Base-by-base conservation (phyloP, 92 coral and sea anemone species). In the Ricordea florida region DNA sequence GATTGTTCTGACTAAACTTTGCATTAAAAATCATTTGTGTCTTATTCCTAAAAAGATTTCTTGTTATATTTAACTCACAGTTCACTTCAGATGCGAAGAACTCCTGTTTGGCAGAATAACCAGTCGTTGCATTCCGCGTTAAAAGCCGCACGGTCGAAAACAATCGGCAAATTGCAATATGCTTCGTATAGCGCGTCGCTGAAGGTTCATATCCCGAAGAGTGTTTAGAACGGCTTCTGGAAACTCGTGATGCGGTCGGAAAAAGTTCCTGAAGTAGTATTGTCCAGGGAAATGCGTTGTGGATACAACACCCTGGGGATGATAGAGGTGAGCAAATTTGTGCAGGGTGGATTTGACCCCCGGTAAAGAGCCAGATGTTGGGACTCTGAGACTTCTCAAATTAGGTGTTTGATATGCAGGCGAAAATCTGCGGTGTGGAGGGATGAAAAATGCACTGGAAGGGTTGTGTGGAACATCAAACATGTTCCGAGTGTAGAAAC, bases 151-250 rank as follows among this genome's bases (percentile, higher is more conserved):
- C n/a, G n/a, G n/a, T n/a, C n/a, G n/a, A n/a, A n/a, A n/a, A n/a
- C n/a, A n/a, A n/a, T n/a, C n/a, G n/a, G n/a, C 27, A 24, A 18
- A 24, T 6, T n/a, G 11, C 10, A 16, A 10, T 18, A 23, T 7
- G 15, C 7, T 44, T 21, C 17, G 35, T 1, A 10, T 30, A 25
- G 13, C 17, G 10, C 27, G 10, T 29, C 23, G 48, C 10, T 46
- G 73, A 46, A 66, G 73, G 24, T 66, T 66, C 23, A 11, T 13
- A 5, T 69, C 52, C 22, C 53, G 36, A 17, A 70, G 42, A 1
- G 64, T 70, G 32, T 70, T 70, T 2, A 70, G 63, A 29, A 70
- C 52, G 10, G 53, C 55, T 18, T 70, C 50, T 17, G 76, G 41
- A 31, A 70, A 70, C 49, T 41, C 50, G 18, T 33, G 42, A 10